Base-by-base conservation (phyloP, 2,888 invertebrate species). In the Helleia helle region DNA sequence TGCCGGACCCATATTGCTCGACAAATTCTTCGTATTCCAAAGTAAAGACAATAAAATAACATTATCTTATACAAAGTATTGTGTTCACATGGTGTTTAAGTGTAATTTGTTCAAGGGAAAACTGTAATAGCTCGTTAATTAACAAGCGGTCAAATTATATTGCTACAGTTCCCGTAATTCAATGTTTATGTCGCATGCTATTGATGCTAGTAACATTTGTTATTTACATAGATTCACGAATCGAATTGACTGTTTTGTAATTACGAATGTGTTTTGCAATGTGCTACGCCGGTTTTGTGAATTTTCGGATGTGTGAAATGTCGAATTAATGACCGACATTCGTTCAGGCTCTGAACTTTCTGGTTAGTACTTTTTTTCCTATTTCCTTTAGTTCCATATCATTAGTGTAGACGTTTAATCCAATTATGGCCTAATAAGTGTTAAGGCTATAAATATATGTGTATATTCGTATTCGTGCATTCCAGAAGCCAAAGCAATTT, bases 281-380 rank as follows among this genome's bases (percentile, higher is more conserved):
- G 40, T 43, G 40, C 34, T 37, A 25, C 41, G 48, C 53, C 52
- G 55, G 52, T 44, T 22, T 40, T 24, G 45, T 34, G 39, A 44
- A 45, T 36, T 43, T 28, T n/a, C 13, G 31, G 27, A 24, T 17
- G 42, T 27, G 37, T 41, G 41, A 41, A 43, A 36, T 44, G 42
- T 43, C 36, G 28, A 44, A 41, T 54, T 49, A 37, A 49, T 55
- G 52, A 49, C 17, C 43, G 45, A 48, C 30, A 42, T 43, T 38
- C 34, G 39, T 41, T 44, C 28, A 36, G 43, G 44, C 50, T 51
- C 49, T 51, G 42, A 50, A 34, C 30, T 40, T 42, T 43, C 48
- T 51, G 55, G 55, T 55, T 50, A 28, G 55, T 54, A 43, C 3
- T n/a, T 2, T 9, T 9, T 9, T 9, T 26, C n/a, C 18, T 26